A percentile compares a stretch with the other conserved stretches of the same genome.
Conservation (phyloP, 2,888 invertebrate species). For the Aporophyla nigra region DNA sequence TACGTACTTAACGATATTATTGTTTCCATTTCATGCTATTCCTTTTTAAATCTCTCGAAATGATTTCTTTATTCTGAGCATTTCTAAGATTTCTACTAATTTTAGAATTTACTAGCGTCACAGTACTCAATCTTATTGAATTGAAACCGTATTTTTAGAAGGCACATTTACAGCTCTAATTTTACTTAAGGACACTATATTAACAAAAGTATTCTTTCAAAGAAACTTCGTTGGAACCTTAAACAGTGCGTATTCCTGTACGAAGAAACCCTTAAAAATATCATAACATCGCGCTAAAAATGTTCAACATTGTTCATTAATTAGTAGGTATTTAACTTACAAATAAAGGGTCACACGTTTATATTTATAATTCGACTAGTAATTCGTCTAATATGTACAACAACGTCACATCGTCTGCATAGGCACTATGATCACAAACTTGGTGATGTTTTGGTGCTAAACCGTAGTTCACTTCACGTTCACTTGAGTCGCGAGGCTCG, state of each 20-base stretch:
- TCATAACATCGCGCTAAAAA: conserved; percentile 52
- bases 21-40: conserved; percentile 43
- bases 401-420: conserved; percentile 68
- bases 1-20: conserved; percentile 62
- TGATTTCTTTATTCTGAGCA: conserved; percentile 56
- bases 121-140: conserved; percentile 47
- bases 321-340: conserved; percentile 50
- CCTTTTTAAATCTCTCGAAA: conserved; percentile 39
- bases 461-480: conserved; percentile 51
- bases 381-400: conserved; percentile 85
- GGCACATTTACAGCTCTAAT: conserved; percentile 70
- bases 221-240: conserved; percentile 42
- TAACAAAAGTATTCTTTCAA: conserved; percentile 43
- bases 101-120: conserved; percentile 61
- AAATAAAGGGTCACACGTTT: conserved; percentile 64
- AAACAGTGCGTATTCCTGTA: conserved; percentile 34
- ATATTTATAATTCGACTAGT: conserved; percentile 82
- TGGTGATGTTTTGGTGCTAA: conserved; percentile 53
- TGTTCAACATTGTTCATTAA: conserved; percentile 45
- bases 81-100: conserved; percentile 46
- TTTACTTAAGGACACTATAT: conserved; percentile 45
- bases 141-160: conserved; percentile 54
- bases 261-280: conserved; percentile 53
- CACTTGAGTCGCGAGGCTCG: conserved; percentile 77
- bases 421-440: conserved; percentile 76